These are phyloP conservation scores for Nephila pilipes DNA, from an alignment of 1,140 invertebrate species.

Conservation along the genomic window DNA sequence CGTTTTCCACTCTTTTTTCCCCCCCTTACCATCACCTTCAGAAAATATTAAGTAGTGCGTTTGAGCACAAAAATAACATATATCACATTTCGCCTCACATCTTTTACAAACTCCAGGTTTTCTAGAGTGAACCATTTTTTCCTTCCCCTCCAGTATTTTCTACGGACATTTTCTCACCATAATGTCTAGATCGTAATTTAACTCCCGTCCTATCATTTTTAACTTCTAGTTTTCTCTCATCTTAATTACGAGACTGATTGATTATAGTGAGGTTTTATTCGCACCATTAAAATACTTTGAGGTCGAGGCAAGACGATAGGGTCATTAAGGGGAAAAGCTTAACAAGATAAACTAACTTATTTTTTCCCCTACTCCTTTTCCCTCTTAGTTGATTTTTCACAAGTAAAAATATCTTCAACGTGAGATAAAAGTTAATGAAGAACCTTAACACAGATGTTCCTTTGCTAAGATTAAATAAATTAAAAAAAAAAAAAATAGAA, in stretches of 20 bases:
- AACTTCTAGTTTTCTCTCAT: not conserved
- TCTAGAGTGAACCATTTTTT: not conserved
- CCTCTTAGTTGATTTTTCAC: not conserved
- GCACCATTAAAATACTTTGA: constrained; percentile 33
- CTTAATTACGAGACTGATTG: constrained; percentile 26
- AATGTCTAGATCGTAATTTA: constrained; percentile 9
- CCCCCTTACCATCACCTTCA: not conserved
- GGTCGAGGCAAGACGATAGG: not conserved
- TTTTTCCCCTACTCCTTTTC: not conserved
- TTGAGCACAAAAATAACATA: not conserved
- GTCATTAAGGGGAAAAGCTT: constrained; percentile 9
- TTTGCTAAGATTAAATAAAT: not conserved
- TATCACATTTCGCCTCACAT: not conserved
- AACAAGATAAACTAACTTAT: constrained; percentile 4
- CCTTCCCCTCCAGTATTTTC: not conserved
- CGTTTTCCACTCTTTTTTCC: not conserved
- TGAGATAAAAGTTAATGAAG: constrained; percentile 38
- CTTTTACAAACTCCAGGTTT: not conserved
- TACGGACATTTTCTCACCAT: not conserved
- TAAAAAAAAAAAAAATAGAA: not conserved
- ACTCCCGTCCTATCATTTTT: constrained; percentile 9
- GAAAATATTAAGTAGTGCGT: not conserved
- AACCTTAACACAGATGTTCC: not conserved
- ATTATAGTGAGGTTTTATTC: constrained; percentile 34
- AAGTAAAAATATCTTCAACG: not conserved